A percentile compares a stretch with the other conserved stretches of the same genome.
phyloP scores from a whole-genome alignment of 2,797 vertebrate species.

The Lithobates sylvaticus region DNA sequence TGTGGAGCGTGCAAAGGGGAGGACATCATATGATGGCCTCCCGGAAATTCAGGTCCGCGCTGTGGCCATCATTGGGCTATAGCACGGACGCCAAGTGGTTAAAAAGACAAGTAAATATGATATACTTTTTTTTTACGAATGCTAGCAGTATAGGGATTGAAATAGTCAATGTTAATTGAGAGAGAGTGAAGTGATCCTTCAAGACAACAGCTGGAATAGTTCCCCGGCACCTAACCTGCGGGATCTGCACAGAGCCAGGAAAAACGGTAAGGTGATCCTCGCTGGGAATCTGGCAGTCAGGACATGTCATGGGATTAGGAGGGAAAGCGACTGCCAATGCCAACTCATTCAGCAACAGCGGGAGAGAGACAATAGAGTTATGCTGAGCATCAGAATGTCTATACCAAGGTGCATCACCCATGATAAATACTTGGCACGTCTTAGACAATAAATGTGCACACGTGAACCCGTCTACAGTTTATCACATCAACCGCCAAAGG shows the following conservation, averaged over 20 bases:
- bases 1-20: no score
- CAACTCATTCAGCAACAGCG: not conserved
- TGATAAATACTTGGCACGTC: not conserved
- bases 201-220: conserved; percentile 28
- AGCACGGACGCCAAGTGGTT: no score
- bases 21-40: no score
- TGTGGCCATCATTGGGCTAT: no score
- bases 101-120: no score
- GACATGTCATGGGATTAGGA: conserved; percentile 9
- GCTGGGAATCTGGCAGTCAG: conserved; percentile 2
- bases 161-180: no score
- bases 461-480: no score
- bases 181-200: not conserved
- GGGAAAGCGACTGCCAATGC: conserved; percentile 21
- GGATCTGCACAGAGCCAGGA: not conserved
- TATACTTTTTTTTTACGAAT: no score
- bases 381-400: not conserved
- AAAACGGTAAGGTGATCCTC: conserved; percentile 18
- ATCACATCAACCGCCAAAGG: no score
- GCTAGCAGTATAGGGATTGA: no score
- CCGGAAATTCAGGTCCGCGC: no score
- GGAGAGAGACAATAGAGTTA: not conserved
- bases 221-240: not conserved
- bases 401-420: not conserved
- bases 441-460: no score